These are phyloP conservation scores for Montipora cactus DNA, from an alignment of 64 coral and sea anemone species.

Conservation along the genomic window DNA sequence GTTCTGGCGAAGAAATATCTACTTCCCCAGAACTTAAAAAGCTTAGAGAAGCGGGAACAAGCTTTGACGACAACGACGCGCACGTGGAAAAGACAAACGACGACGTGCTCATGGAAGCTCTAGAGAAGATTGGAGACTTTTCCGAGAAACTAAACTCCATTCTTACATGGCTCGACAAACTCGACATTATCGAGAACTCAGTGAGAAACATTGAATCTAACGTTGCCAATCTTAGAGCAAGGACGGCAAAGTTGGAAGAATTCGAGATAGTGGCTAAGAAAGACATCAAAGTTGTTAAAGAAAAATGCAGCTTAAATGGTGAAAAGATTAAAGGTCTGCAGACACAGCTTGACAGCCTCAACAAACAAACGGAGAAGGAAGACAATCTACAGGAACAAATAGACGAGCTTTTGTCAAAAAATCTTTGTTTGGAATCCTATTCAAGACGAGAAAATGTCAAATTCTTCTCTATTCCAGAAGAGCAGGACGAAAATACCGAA, in stretches of 20 bases:
- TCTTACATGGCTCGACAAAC: background rate
- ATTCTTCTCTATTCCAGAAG: slow-evolving; percentile 33
- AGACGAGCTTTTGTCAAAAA: slow-evolving; percentile 16
- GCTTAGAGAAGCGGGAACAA: background rate
- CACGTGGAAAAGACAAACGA: background rate
- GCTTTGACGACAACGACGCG: background rate
- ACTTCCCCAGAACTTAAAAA: slow-evolving; percentile 19
- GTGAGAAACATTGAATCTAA: background rate
- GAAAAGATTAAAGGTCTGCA: background rate
- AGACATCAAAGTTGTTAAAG: background rate
- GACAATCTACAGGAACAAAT: background rate
- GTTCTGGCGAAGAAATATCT: slow-evolving; percentile 4
- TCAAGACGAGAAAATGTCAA: slow-evolving; percentile 27
- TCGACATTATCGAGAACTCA: background rate
- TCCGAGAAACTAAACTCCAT: background rate
- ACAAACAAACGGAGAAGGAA: background rate
- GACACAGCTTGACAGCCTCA: background rate
- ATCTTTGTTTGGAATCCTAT: slow-evolving; percentile 13
- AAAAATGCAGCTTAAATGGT: background rate
- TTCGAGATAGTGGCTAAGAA: background rate
- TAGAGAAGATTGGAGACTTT: background rate
- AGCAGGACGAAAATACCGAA: slow-evolving; percentile 1
- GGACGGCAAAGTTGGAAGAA: background rate
- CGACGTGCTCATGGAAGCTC: background rate
- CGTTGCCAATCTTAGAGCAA: background rate